Conservation (phyloP, 2,888 invertebrate genomes). For the Hyposoter didymator region DNA sequence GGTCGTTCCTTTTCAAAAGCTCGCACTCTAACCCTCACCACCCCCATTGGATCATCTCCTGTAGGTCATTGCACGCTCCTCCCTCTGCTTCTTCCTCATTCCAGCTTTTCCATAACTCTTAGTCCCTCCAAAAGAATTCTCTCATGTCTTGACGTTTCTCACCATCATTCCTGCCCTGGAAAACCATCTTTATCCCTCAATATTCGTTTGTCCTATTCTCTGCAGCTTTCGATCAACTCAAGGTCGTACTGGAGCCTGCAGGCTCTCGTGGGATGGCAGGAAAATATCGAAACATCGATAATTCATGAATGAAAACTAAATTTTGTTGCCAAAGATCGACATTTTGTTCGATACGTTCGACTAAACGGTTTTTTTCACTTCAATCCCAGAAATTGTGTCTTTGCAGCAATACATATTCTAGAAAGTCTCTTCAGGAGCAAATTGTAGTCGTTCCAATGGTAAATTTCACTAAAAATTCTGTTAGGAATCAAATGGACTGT, state of each 20-base stretch:
- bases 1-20: constrained; percentile 78
- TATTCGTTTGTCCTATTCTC: not conserved
- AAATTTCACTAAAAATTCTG: too few relatives aligned
- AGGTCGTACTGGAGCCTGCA: not conserved
- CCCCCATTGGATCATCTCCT: constrained; percentile 39
- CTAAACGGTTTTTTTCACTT: too few relatives aligned
- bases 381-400: too few relatives aligned
- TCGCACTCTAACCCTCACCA: constrained; percentile 3
- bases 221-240: not conserved
- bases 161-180: not conserved
- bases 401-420: too few relatives aligned
- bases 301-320: too few relatives aligned
- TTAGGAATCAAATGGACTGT: too few relatives aligned
- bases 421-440: too few relatives aligned
- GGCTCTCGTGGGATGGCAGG: not conserved
- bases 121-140: constrained; percentile 12
- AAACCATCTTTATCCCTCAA: not conserved
- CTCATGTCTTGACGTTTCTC: not conserved
- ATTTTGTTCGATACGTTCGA: too few relatives aligned
- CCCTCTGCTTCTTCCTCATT: not conserved
- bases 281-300: not conserved
- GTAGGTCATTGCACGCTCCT: constrained; percentile 50
- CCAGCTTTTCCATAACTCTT: constrained; percentile 77
- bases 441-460: too few relatives aligned
- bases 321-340: too few relatives aligned